A percentile compares a stretch with the other conserved stretches of the same genome.
Evolutionary conservation across 2,113 vertebrate species (phyloP).

Genomic region (Verasper variegatus): DNA sequence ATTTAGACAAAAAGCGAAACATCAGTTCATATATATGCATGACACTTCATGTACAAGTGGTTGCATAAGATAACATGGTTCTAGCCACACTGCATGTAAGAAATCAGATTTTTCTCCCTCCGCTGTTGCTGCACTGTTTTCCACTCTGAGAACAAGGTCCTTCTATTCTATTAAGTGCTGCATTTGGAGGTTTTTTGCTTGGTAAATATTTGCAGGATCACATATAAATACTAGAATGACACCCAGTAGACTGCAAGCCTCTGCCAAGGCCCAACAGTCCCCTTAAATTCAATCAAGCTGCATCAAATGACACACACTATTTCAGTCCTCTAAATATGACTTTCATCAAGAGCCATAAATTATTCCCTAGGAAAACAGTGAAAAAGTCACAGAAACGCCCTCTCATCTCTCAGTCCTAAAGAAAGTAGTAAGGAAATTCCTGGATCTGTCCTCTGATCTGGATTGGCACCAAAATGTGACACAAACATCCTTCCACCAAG

Average conservation of each 20-base stretch:
- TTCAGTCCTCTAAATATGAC: background rate
- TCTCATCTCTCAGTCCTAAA: too few species aligned
- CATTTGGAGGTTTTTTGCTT: background rate
- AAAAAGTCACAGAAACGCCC: background rate
- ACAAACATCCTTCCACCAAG: too few species aligned
- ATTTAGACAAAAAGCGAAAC: slow-evolving; percentile 14
- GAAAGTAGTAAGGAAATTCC: too few species aligned
- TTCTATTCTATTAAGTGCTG: background rate
- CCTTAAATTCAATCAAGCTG: too few species aligned
- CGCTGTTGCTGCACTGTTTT: background rate
- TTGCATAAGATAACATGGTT: background rate
- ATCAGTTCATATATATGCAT: background rate
- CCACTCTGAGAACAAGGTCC: too few species aligned
- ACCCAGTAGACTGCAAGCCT: background rate
- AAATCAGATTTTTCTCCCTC: background rate
- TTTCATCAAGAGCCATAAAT: background rate
- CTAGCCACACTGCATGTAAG: background rate
- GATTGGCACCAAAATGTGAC: too few species aligned
- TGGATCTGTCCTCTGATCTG: too few species aligned
- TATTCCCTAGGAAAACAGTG: background rate
- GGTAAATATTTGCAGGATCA: background rate
- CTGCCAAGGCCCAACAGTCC: too few species aligned
- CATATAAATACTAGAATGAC: background rate
- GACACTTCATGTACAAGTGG: background rate
- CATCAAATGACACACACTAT: background rate